Evolutionary conservation across 1,140 invertebrate genomes (phyloP).

Genomic region (Pentalonia nigronervosa): DNA sequence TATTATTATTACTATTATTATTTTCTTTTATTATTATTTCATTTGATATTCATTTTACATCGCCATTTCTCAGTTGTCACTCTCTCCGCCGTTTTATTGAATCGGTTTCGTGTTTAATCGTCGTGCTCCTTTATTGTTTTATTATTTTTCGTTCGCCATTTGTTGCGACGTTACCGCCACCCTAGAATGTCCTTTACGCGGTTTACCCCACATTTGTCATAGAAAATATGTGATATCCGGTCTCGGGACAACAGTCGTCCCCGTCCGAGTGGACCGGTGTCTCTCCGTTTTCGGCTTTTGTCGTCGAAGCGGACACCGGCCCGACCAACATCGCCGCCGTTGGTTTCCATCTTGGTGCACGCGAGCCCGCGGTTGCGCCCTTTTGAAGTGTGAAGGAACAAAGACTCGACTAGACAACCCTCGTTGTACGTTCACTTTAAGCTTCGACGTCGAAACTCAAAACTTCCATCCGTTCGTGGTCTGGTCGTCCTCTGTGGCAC

Average conservation of each 20-base stretch:
- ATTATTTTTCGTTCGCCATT: neutral
- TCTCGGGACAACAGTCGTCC: neutral
- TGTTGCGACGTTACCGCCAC: neutral
- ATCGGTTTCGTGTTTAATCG: neutral
- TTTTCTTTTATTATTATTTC: neutral
- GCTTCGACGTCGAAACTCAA: neutral
- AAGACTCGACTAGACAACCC: neutral
- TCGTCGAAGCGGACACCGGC: neutral
- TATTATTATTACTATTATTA: slow-evolving; percentile 11
- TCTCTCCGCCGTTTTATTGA: neutral
- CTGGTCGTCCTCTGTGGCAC: neutral
- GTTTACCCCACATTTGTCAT: neutral
- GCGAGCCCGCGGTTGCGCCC: neutral
- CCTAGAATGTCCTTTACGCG: neutral
- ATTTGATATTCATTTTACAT: neutral
- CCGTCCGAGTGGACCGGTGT: neutral
- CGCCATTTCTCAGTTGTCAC: neutral
- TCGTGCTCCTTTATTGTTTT: neutral
- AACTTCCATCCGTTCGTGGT: neutral
- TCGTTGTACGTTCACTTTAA: neutral
- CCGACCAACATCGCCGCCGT: neutral
- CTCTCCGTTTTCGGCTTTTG: neutral
- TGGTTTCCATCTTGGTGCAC: neutral
- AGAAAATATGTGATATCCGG: neutral
- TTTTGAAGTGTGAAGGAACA: neutral